Base-by-base conservation (phyloP, 2,797 vertebrate species). In the Lates japonicus region DNA sequence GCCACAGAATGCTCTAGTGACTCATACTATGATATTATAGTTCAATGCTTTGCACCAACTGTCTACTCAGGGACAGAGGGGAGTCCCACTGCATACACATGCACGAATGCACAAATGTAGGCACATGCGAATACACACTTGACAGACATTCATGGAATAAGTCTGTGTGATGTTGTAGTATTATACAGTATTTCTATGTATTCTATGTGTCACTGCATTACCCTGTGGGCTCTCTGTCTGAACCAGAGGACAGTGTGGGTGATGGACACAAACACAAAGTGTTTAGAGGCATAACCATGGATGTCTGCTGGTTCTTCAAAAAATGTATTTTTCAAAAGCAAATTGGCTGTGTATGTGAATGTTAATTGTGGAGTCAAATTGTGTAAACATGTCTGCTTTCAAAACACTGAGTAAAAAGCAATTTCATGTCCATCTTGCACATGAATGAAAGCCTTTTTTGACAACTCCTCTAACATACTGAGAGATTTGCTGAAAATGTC, bases 1-100 rank as follows among this genome's bases (percentile, higher is more conserved):
- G 80, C 72, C 69, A 85, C 86, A 84, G 71, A 83, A 84, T 63
- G 85, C 87, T 85, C 81, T 81, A 79, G 79, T 93, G 92, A 90
- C 81, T 92, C 90, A 88, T 84, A 76, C 86, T 83, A 35, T 78
- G 83, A 83, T 89, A 79, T 84, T 87, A 71, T 77, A 88, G 78
- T 79, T 74, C 74, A 83, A 11, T 58, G 71, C 51, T 84, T 70
- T 72, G 59, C 71, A 81, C 83, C 83, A 74, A 78, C 84, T 84
- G 86, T 82, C 84, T 89, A 62, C 70, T 48, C 59, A 72, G 42
- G 54, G 61, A 83, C 41, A 39, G 19, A 69, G 63, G 17, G 42
- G 59, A 62, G 76, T 81, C 73, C 74, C 62, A 57, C 65, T 9
- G 60, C 68, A 70, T 35, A 22, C 44, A 80, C 37, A 66, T 12